Evolutionary conservation across 1,140 invertebrate genomes (phyloP).

Genomic region (Monomorium pharaonis): DNA sequence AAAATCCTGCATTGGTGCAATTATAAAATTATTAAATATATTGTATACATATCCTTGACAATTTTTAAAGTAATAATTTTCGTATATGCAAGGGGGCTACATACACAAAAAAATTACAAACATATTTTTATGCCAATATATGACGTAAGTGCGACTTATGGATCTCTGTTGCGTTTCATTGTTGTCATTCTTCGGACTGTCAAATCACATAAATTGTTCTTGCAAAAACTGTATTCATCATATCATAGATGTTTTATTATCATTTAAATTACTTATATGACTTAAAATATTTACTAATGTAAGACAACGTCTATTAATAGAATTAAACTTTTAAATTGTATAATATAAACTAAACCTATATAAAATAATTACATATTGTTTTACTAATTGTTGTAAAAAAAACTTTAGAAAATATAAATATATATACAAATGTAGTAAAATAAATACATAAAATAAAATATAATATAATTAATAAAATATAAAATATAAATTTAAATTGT

Average conservation of each 20-base stretch:
- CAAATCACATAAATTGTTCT: not conserved
- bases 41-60: not conserved
- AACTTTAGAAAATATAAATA: no score
- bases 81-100: no score
- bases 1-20: not conserved
- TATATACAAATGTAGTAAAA: no score
- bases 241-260: no score
- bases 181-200: not conserved
- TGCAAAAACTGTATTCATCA: not conserved
- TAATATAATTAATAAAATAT: not conserved
- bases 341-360: no score
- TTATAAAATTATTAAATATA: not conserved
- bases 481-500: not conserved
- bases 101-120: not conserved
- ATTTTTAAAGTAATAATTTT: slow-evolving; percentile 14
- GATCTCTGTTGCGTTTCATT: not conserved
- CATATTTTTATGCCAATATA: not conserved
- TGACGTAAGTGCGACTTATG: not conserved
- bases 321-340: no score
- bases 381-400: no score
- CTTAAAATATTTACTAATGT: no score
- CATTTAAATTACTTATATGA: not conserved
- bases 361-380: no score
- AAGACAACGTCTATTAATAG: no score
- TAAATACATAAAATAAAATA: no score